A percentile compares a stretch with the other conserved stretches of the same genome.
These are phyloP conservation scores for Diabrotica virgifera DNA, from an alignment of 1,140 invertebrate genomes.

Conservation along the genomic window DNA sequence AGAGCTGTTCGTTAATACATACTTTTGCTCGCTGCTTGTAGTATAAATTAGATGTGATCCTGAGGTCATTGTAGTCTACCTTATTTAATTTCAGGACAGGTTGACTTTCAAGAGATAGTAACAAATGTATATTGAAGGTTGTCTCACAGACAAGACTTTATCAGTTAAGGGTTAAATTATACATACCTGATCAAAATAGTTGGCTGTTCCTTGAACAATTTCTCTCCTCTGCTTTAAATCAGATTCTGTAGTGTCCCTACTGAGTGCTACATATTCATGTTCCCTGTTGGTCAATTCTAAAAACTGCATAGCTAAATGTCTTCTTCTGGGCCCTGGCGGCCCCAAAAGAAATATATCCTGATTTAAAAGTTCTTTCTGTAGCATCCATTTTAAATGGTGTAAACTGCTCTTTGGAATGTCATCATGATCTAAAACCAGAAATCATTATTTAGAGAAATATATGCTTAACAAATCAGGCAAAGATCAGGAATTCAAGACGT, in stretches of 20 bases:
- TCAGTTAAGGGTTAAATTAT: no score
- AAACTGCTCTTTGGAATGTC: slow-evolving; percentile 67
- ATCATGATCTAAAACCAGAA: slow-evolving; percentile 37
- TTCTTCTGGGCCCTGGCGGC: slow-evolving; percentile 75
- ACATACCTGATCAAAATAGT: slow-evolving; percentile 88
- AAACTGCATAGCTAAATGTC: slow-evolving; percentile 78
- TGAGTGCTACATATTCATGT: slow-evolving; percentile 90
- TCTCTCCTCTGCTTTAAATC: slow-evolving; percentile 95
- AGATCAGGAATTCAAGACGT: no score
- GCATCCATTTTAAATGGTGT: slow-evolving; percentile 86
- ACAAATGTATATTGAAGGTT: no score
- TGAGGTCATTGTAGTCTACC: no score
- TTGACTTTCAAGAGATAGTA: no score
- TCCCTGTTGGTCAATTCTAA: slow-evolving; percentile 85
- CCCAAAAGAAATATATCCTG: slow-evolving; percentile 97
- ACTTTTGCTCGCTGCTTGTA: no score
- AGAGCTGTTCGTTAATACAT: no score
- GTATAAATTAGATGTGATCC: no score
- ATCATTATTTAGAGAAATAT: slow-evolving; percentile 5
- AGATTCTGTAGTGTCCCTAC: slow-evolving; percentile 93
- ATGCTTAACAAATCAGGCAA: slow-evolving; percentile 15
- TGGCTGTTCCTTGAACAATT: slow-evolving; percentile 80
- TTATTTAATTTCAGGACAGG: no score
- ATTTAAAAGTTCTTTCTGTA: slow-evolving; percentile 87
- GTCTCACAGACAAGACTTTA: no score